Evolutionary conservation across 2,888 invertebrate genomes (phyloP), one percentile per base, ranked within the genome.

Genomic region (Plebejus argus): DNA sequence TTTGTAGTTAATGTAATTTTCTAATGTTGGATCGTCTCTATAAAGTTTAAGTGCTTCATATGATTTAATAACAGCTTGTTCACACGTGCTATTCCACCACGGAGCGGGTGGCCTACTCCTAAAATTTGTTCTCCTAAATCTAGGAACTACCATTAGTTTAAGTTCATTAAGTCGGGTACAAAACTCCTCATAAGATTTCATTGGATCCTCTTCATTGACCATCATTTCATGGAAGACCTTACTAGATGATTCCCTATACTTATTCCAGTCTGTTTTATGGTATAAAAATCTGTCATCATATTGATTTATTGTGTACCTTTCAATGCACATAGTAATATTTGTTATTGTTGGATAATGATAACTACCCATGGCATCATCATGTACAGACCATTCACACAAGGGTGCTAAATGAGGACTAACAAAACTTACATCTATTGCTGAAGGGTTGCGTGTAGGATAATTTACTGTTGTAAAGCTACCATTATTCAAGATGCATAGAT

Each of bases 1-100:
- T 79, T 81, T 81, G 77, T 81, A 80, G 23, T 77, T 78, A 53
- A 82, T 79, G 61, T 76, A 81, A 76, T 80, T 79, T 20, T 61
- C 15, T 20, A 79, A 77, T 28, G 61, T 80, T 49, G 76, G 76
- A 74, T 49, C 10, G 20, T 39, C 39, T 76, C 78, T 79, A 39
- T 79, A 81, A 23, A 39, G 1, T 23, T 15, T 35, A 15, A 80
- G 70, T 7, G 80, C 79, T 33, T 74, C 49, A 56, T 79, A 76
- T 53, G 77, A 79, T 20, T 79, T 78, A 18, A 56, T 23, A 6
- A 81, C 81, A n/a, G 78, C 79, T 18, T 76, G 58, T 56, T 72
- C 78, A 78, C 81, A 81, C 61, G 12, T 49, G 33, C 66, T 49
- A 66, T 78, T 77, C 80, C 79, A 79, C 78, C 81, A 78, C 12